A percentile compares a stretch with the other conserved stretches of the same genome.
Conservation (phyloP, 2,888 invertebrate species). For the Deroplatys truncata region DNA sequence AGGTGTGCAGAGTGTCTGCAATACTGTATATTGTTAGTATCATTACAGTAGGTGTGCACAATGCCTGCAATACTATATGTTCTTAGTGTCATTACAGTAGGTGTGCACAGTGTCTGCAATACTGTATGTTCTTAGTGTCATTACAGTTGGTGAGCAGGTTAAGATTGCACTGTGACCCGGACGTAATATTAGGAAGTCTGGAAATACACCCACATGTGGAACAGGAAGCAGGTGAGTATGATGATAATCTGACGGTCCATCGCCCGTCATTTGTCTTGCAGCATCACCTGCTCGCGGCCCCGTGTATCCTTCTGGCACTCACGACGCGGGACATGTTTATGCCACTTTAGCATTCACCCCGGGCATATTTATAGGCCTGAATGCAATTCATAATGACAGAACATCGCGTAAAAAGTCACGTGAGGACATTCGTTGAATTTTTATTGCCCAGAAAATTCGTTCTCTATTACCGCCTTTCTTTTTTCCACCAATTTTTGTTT, state of each 20-base stretch:
- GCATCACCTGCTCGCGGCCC: neutral
- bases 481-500: neutral
- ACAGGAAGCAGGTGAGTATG: slow-evolving; percentile 12
- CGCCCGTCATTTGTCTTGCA: slow-evolving; percentile 19
- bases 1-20: neutral
- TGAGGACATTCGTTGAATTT: slow-evolving; percentile 7
- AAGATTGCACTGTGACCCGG: too few species aligned
- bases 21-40: too few species aligned
- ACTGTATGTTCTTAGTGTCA: too few species aligned
- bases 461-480: neutral
- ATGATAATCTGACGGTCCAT: slow-evolving; percentile 21
- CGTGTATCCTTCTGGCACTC: neutral
- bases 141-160: too few species aligned
- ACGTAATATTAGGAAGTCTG: neutral
- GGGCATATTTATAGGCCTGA: neutral
- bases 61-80: too few species aligned
- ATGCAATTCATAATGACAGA: slow-evolving; percentile 3
- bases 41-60: neutral
- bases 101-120: too few species aligned
- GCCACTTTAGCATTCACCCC: neutral
- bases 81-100: too few species aligned
- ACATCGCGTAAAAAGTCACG: neutral
- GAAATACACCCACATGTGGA: neutral
- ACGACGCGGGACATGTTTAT: neutral
- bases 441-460: slow-evolving; percentile 6